These are phyloP conservation scores for Herpetotheres cachinnans DNA, from an alignment of 2,113 vertebrate genomes.

Conservation along the genomic window DNA sequence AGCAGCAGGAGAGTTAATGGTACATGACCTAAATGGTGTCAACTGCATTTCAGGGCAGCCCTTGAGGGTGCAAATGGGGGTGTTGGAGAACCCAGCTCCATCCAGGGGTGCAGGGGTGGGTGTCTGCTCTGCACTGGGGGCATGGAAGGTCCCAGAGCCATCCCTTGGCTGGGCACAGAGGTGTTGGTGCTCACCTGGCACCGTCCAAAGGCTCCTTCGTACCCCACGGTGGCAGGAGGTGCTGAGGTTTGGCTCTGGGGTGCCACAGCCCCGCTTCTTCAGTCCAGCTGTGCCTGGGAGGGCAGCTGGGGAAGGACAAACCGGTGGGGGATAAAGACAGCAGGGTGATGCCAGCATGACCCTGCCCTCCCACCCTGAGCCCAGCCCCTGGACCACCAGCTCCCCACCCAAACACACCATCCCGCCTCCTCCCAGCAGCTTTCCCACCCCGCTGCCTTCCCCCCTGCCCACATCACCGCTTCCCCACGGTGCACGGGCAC, in stretches of 20 bases:
- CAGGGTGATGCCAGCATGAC: background rate
- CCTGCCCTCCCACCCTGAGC: background rate
- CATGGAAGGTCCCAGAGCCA: background rate
- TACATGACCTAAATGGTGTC: rapidly evolving
- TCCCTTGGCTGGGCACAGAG: background rate
- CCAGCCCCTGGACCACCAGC: background rate
- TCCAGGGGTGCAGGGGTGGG: rapidly evolving
- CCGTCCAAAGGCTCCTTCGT: rapidly evolving
- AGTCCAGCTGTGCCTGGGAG: rapidly evolving
- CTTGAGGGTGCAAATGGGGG: rapidly evolving
- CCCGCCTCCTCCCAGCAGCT: background rate
- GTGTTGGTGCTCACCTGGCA: background rate
- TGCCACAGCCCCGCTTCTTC: rapidly evolving
- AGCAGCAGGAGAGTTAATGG: background rate
- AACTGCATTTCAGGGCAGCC: background rate
- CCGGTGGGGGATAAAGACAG: rapidly evolving
- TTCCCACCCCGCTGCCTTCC: no score
- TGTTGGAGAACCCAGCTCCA: background rate
- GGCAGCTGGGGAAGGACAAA: background rate
- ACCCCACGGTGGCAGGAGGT: background rate
- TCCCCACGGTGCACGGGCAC: no score
- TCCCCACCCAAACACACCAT: background rate
- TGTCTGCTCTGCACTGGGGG: background rate
- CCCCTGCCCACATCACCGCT: background rate
- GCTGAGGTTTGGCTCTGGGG: background rate